Conservation (phyloP, 2,797 vertebrate genomes). For the Melanotaenia parkinsoni region DNA sequence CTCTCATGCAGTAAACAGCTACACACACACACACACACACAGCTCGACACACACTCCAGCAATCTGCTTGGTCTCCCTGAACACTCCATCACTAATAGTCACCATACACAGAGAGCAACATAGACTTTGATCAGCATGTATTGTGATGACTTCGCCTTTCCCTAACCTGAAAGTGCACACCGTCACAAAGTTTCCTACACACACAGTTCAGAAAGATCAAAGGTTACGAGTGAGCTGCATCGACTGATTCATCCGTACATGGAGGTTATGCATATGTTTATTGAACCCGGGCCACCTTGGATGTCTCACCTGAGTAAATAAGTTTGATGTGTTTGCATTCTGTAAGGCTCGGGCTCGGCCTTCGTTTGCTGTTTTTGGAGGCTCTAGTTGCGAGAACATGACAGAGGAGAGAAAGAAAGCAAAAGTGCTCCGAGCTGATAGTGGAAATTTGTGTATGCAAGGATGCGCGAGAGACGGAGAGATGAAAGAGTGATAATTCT, state of each 20-base stretch:
- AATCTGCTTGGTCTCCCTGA: constrained; percentile 52
- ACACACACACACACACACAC: constrained; percentile 17
- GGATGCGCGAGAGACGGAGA: constrained; percentile 68
- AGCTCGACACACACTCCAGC: constrained; percentile 38
- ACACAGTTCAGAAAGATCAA: constrained; percentile 49
- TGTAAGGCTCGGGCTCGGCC: constrained; percentile 23
- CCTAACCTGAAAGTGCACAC: constrained; percentile 42
- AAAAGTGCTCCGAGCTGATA: constrained; percentile 52
- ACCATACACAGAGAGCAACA: constrained; percentile 43
- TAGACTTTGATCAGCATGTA: constrained; percentile 56
- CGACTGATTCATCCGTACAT: constrained; percentile 44
- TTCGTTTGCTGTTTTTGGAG: constrained; percentile 53
- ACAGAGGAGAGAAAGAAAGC: constrained; percentile 28
- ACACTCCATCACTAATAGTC: constrained; percentile 50
- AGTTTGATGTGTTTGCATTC: constrained; percentile 49
- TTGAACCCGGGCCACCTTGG: constrained; percentile 45
- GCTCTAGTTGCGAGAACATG: neutral
- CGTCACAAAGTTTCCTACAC: constrained; percentile 33
- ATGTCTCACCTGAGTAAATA: constrained; percentile 42
- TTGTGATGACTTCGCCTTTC: constrained; percentile 71
- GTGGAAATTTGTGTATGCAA: constrained; percentile 54
- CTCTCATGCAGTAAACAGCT: constrained; percentile 41
- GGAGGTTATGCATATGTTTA: constrained; percentile 69
- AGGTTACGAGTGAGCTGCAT: constrained; percentile 58
- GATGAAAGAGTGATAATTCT: constrained; percentile 82